Evolutionary conservation across 2,113 vertebrate genomes (phyloP).

Genomic region (Strix aluco): DNA sequence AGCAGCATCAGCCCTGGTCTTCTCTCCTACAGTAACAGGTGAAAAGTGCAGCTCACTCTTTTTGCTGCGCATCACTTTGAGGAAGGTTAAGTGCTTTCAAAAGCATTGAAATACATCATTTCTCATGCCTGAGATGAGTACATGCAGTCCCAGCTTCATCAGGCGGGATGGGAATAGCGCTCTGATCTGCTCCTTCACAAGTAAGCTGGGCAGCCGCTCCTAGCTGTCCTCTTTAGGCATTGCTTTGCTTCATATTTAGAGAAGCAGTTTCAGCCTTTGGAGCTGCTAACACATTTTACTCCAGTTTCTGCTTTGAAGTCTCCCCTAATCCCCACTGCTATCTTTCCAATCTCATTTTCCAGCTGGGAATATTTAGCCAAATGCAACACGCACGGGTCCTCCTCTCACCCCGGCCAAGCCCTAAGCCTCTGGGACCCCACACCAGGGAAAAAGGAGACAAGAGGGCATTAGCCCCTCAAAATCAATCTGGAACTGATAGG

Average conservation of each 20-base stretch:
- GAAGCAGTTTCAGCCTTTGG: not conserved
- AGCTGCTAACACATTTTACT: constrained; percentile 8
- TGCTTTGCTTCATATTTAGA: not conserved
- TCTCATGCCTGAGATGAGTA: not conserved
- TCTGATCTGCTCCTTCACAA: not conserved
- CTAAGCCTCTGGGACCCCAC: not conserved
- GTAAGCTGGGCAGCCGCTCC: fast-evolving
- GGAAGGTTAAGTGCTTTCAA: not conserved
- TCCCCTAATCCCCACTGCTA: constrained; percentile 13
- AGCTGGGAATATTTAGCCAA: not conserved
- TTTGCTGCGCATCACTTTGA: not conserved
- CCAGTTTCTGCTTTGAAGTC: constrained; percentile 20
- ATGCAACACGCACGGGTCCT: fast-evolving
- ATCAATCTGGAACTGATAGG: not conserved
- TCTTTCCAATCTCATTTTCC: constrained; percentile 53
- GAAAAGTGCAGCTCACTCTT: not conserved
- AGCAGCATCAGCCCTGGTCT: not conserved
- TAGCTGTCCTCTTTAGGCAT: not conserved
- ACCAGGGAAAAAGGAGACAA: constrained; percentile 7
- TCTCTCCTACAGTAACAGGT: not conserved
- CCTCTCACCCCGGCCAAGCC: not conserved
- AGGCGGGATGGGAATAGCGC: not conserved
- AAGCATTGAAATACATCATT: not conserved
- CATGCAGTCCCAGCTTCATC: not conserved
- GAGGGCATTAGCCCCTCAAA: constrained; percentile 38